phyloP scores from a whole-genome alignment of 2,888 invertebrate species.

The Hirtodrosophila cameraria region DNA sequence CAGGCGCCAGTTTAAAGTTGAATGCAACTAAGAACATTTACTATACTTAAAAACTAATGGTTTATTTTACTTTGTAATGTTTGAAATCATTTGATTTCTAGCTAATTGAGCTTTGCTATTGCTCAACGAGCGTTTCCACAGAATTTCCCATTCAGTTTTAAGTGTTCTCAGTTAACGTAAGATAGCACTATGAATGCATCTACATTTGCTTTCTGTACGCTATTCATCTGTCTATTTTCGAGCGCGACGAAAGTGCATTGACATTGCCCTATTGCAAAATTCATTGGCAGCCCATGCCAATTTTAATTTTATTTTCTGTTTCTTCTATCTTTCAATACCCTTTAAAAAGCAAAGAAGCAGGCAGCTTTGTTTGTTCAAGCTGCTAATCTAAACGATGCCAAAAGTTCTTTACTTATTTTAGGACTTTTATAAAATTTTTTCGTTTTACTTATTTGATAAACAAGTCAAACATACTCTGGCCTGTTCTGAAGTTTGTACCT shows the following conservation, averaged over 20 bases:
- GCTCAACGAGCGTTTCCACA: constrained; percentile 40
- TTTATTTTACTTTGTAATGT: not conserved
- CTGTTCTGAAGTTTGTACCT: too few relatives aligned
- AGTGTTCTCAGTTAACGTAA: constrained; percentile 31
- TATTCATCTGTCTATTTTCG: constrained; percentile 51
- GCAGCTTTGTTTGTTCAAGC: not conserved
- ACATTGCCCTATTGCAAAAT: constrained; percentile 66
- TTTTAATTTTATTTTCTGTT: constrained; percentile 51
- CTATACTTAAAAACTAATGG: not conserved
- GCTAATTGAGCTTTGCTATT: constrained; percentile 43
- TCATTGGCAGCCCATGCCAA: constrained; percentile 73
- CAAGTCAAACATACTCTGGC: too few relatives aligned
- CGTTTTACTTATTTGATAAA: too few relatives aligned
- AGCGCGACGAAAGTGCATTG: constrained; percentile 65
- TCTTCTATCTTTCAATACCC: constrained; percentile 33
- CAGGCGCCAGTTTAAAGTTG: constrained; percentile 4
- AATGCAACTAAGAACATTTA: not conserved
- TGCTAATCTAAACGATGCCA: too few relatives aligned
- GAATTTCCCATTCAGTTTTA: constrained; percentile 38
- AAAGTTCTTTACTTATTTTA: too few relatives aligned
- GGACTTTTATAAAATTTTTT: too few relatives aligned
- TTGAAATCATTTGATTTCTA: constrained; percentile 23
- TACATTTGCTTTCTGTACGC: not conserved
- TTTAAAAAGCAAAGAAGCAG: not conserved
- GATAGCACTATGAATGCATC: constrained; percentile 41